These are phyloP conservation scores for Iphiclides podalirius DNA, from an alignment of 2,888 invertebrate genomes.

Conservation along the genomic window DNA sequence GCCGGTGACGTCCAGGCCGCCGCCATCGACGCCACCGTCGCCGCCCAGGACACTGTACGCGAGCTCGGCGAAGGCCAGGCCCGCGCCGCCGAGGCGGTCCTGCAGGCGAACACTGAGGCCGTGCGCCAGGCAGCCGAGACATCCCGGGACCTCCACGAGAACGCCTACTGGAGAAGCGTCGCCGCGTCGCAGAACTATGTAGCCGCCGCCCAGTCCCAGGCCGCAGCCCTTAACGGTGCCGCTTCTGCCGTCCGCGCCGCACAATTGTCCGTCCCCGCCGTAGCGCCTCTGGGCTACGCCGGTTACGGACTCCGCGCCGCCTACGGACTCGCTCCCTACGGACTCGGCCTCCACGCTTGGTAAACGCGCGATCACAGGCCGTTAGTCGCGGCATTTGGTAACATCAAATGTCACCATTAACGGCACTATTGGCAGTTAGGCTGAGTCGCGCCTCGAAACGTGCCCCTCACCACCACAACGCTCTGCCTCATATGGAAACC, in stretches of 20 bases:
- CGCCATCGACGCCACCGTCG: constrained; percentile 66
- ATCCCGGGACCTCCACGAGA: constrained; percentile 65
- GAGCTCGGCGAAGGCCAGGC: constrained; percentile 58
- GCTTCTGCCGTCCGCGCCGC: constrained; percentile 46
- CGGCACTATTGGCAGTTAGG: not conserved
- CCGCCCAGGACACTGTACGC: constrained; percentile 58
- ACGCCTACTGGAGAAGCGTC: constrained; percentile 66
- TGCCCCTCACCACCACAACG: constrained; percentile 24
- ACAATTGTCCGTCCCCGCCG: constrained; percentile 32
- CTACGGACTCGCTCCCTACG: constrained; percentile 30
- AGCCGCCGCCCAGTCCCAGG: constrained; percentile 70
- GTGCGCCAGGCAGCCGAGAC: constrained; percentile 57
- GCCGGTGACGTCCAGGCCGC: constrained; percentile 71
- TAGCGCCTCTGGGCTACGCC: constrained; percentile 34
- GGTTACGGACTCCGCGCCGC: constrained; percentile 31
- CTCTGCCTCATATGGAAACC: constrained; percentile 41
- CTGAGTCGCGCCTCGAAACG: not conserved
- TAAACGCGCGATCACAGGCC: constrained; percentile 39
- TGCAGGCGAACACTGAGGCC: constrained; percentile 63
- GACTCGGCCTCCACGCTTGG: constrained; percentile 49
- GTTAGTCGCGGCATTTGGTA: not conserved
- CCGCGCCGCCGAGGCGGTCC: constrained; percentile 62
- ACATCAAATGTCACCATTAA: constrained; percentile 24
- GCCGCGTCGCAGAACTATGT: constrained; percentile 66
- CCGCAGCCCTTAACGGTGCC: constrained; percentile 58